A percentile compares a stretch with the other conserved stretches of the same genome.
Conservation (phyloP, 2,113 vertebrate genomes). For the Alexandromys fortis region DNA sequence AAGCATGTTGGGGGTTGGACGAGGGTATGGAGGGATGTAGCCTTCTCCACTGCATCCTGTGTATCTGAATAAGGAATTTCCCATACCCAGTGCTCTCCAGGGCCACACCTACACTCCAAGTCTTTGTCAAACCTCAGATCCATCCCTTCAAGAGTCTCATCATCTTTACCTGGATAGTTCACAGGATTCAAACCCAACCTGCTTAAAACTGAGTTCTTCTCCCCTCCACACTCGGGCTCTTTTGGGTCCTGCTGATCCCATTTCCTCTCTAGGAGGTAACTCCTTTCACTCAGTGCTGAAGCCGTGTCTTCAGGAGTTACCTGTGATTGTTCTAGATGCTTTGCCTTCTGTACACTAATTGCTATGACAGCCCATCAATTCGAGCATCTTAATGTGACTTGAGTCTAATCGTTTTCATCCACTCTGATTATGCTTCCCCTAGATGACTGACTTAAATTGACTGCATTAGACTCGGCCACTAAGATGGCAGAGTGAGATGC, state of each 20-base stretch:
- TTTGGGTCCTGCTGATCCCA: background rate
- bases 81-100: background rate
- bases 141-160: background rate
- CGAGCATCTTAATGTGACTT: background rate
- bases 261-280: background rate
- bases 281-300: background rate
- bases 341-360: background rate
- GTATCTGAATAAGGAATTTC: background rate
- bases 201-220: background rate
- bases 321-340: background rate
- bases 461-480: background rate
- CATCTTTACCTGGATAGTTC: background rate
- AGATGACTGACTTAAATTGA: background rate
- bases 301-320: background rate
- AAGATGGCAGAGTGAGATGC: background rate
- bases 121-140: background rate
- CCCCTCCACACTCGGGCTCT: background rate
- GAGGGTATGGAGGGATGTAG: background rate
- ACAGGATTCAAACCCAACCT: background rate
- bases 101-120: background rate
- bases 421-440: background rate
- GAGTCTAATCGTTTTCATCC: background rate
- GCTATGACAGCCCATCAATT: background rate
- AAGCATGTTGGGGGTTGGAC: background rate
- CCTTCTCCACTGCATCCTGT: background rate